These are phyloP conservation scores for Temnothorax unifasciatus DNA, from an alignment of 2,888 invertebrate genomes.

Conservation along the genomic window DNA sequence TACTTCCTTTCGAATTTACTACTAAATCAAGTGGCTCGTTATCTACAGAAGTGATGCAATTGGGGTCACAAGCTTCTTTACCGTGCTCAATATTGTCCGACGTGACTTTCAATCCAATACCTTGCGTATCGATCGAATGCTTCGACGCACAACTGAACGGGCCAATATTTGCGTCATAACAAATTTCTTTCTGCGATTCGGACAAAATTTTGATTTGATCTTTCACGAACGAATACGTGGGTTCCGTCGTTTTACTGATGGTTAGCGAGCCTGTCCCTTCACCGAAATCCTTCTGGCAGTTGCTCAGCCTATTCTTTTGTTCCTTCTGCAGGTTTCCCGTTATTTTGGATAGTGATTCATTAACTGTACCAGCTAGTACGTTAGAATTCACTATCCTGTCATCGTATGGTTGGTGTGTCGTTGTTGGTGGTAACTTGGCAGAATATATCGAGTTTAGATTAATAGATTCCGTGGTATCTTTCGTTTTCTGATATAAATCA, in stretches of 20 bases:
- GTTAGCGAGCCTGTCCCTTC: conserved; percentile 43
- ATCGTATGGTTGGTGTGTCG: conserved; percentile 35
- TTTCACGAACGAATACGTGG: conserved; percentile 19
- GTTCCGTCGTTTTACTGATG: conserved; percentile 30
- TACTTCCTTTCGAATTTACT: conserved; percentile 49
- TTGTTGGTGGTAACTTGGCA: conserved; percentile 62
- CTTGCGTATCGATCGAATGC: conserved; percentile 44
- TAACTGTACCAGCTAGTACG: conserved; percentile 27
- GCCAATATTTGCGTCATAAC: conserved; percentile 37
- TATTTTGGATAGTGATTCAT: conserved; percentile 53
- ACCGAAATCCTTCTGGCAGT: conserved; percentile 48
- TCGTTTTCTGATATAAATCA: conserved; percentile 57
- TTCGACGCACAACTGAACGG: conserved; percentile 48
- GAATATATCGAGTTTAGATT: conserved; percentile 58
- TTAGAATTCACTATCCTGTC: conserved; percentile 55
- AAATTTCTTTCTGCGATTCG: conserved; percentile 33
- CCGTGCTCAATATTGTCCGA: conserved; percentile 56
- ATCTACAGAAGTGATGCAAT: conserved; percentile 49
- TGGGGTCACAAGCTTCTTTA: conserved; percentile 50
- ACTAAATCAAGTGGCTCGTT: conserved; percentile 68
- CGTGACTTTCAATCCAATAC: conserved; percentile 39
- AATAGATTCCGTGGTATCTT: conserved; percentile 56
- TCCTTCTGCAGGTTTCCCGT: conserved; percentile 40
- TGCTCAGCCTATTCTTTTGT: conserved; percentile 59
- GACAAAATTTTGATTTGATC: conserved; percentile 40